Conservation (phyloP, 2,888 invertebrate species). For the Teleogryllus oceanicus region DNA sequence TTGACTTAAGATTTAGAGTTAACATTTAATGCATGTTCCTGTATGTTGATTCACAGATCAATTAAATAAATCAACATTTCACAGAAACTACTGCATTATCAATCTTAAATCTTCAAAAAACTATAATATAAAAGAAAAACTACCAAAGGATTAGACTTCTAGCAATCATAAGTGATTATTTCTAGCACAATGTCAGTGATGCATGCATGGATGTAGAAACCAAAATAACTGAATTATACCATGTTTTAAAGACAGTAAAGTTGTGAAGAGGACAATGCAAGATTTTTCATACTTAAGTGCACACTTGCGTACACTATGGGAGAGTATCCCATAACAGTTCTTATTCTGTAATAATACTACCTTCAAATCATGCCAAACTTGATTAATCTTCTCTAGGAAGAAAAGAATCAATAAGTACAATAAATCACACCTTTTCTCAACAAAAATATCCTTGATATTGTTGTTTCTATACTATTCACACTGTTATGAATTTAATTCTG, state of each 20-base stretch:
- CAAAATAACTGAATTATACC: not conserved
- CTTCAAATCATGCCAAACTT: too few relatives aligned
- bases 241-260: too few relatives aligned
- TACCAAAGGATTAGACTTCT: not conserved
- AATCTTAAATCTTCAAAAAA: not conserved
- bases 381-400: too few relatives aligned
- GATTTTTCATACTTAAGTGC: not conserved
- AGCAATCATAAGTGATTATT: not conserved
- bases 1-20: not conserved
- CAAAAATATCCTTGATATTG: too few relatives aligned
- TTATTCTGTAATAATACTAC: too few relatives aligned
- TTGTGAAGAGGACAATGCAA: not conserved
- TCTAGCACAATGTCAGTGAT: not conserved
- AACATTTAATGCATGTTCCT: not conserved
- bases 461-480: too few relatives aligned
- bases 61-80: not conserved
- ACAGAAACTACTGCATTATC: not conserved
- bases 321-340: too few relatives aligned
- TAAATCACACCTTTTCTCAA: too few relatives aligned
- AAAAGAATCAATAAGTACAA: too few relatives aligned
- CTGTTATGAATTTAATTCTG: too few relatives aligned
- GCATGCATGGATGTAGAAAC: slow-evolving; percentile 18
- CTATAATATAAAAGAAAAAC: not conserved
- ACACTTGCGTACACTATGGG: not conserved
- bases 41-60: not conserved